Evolutionary conservation across 2,113 vertebrate genomes (phyloP).

Genomic region (human (Homo sapiens)): GRCh38 chr1:239404501-239405000

Average conservation of each 20-base stretch:
- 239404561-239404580: neutral
- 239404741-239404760: no score
- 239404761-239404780: neutral
- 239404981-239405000: neutral
- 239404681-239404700: neutral
- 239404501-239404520: neutral
- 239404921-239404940: neutral
- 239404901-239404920: neutral
- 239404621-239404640: neutral
- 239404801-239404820: neutral
- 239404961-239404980: neutral
- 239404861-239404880: neutral
- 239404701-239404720: neutral
- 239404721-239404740: neutral
- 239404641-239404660: neutral
- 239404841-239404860: neutral
- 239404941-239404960: neutral
- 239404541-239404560: neutral
- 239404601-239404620: neutral
- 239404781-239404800: neutral
- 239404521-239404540: neutral
- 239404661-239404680: neutral
- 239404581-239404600: conserved; percentile 5
- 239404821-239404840: neutral
- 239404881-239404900: neutral